Percentiles rank a stretch among this genome's conserved stretches.
phyloP scores from a whole-genome alignment of 1,140 invertebrate species.

The Drosophila lini region DNA sequence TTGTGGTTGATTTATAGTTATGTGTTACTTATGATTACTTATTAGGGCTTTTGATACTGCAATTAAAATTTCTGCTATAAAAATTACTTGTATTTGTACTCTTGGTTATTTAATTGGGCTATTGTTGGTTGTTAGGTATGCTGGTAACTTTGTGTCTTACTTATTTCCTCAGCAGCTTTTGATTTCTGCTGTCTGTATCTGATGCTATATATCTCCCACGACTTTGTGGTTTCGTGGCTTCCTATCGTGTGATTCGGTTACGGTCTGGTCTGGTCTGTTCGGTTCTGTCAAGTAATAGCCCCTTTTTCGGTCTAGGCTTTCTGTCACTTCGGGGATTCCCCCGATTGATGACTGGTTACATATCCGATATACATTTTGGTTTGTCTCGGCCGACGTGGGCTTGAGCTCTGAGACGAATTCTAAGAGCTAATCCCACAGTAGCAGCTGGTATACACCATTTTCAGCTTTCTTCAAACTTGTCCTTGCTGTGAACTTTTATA shows the following conservation, averaged over 20 bases:
- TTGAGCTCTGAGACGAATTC: conserved; percentile 7
- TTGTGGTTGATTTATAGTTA: conserved; percentile 45
- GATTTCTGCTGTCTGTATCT: conserved; percentile 20
- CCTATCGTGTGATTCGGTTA: conserved; percentile 30
- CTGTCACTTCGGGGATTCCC: conserved; percentile 9
- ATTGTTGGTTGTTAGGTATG: conserved; percentile 83
- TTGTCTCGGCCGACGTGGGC: conserved; percentile 22
- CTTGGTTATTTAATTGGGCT: conserved; percentile 84
- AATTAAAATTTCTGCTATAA: conserved; percentile 83
- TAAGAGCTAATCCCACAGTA: conserved; percentile 50
- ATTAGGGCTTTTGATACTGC: conserved; percentile 77
- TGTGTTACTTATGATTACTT: conserved; percentile 56
- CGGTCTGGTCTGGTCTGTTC: conserved; percentile 42
- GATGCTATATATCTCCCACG: conserved; percentile 27
- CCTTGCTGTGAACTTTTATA: conserved; percentile 42
- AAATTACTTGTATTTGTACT: conserved; percentile 85
- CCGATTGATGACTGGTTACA: conserved; percentile 6
- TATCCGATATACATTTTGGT: conserved; percentile 24
- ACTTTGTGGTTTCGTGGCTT: not conserved
- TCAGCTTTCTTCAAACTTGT: conserved; percentile 26
- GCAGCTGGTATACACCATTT: conserved; percentile 49
- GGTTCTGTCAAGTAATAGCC: conserved; percentile 48
- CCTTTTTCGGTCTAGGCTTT: conserved; percentile 60
- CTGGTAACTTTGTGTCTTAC: conserved; percentile 65
- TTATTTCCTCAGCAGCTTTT: conserved; percentile 40